phyloP scores from a whole-genome alignment of 2,888 invertebrate species.

The Orthosia gracilis region DNA sequence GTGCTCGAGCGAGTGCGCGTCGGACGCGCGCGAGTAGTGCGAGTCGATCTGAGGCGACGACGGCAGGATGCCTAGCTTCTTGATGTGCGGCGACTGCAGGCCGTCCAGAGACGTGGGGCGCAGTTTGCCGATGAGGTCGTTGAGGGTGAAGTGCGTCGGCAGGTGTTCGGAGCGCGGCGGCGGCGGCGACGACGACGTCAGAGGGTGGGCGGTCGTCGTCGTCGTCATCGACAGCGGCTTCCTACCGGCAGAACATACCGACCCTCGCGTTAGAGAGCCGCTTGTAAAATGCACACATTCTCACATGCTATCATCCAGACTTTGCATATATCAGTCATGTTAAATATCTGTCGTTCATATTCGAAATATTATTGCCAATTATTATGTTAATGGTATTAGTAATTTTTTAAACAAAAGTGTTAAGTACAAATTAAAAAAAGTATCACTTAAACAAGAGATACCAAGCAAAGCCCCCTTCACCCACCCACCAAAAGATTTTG shows the following conservation, averaged over 20 bases:
- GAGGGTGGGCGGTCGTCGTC: conserved; percentile 90
- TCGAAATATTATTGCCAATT: conserved; percentile 2
- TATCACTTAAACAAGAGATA: conserved; percentile 85
- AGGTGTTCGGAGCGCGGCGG: conserved; percentile 90
- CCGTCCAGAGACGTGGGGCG: conserved; percentile 89
- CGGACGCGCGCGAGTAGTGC: conserved; percentile 90
- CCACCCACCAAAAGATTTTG: conserved; percentile 90
- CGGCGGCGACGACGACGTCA: conserved; percentile 90
- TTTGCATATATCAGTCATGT: conserved; percentile 15
- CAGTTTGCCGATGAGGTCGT: conserved; percentile 91
- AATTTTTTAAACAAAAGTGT: conserved; percentile 37
- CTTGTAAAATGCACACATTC: conserved; percentile 60
- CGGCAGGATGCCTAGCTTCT: conserved; percentile 87
- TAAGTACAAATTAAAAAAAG: conserved; percentile 51
- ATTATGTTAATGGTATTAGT: conserved; percentile 52
- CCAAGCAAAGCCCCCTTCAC: conserved; percentile 92
- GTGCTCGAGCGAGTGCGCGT: conserved; percentile 86
- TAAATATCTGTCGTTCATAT: conserved; percentile 4
- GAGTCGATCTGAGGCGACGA: conserved; percentile 92
- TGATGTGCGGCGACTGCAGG: conserved; percentile 87
- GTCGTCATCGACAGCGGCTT: conserved; percentile 91
- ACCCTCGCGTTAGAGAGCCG: conserved; percentile 85
- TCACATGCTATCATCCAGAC: conserved; percentile 7
- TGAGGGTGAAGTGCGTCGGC: conserved; percentile 89
- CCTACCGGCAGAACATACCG: conserved; percentile 83